phyloP scores from a whole-genome alignment of 2,797 vertebrate genomes.

The Halcyon smyrnensis region DNA sequence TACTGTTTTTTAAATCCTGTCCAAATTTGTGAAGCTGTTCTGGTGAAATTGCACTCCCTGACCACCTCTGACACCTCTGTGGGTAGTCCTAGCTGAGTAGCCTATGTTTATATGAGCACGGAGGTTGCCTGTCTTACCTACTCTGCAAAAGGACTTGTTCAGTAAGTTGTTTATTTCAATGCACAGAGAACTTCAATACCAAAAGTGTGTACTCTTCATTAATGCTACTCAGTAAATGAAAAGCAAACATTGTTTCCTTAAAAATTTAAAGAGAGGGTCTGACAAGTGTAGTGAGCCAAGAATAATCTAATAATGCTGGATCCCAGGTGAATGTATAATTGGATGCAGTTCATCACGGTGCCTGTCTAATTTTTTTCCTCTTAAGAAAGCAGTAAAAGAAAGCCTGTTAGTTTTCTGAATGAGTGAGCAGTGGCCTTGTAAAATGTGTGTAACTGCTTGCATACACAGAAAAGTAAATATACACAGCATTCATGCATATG shows the following conservation, averaged over 20 bases:
- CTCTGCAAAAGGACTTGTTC: background rate
- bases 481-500: background rate
- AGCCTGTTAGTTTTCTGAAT: slow-evolving; percentile 51
- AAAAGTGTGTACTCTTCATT: background rate
- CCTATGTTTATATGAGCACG: background rate
- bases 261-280: slow-evolving; percentile 10
- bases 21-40: background rate
- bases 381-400: background rate
- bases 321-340: slow-evolving; percentile 36
- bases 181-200: background rate
- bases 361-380: background rate
- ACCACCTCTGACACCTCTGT: background rate
- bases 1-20: background rate
- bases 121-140: background rate
- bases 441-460: slow-evolving; percentile 24
- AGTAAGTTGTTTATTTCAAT: background rate
- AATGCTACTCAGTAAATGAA: background rate
- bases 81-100: background rate
- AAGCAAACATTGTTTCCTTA: background rate
- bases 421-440: slow-evolving; percentile 45
- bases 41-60: background rate
- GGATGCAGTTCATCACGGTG: background rate
- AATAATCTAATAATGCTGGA: slow-evolving; percentile 31
- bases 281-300: slow-evolving; percentile 16
- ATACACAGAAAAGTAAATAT: slow-evolving; percentile 21